Percentiles rank a stretch among this genome's conserved stretches.
Evolutionary conservation across 2,113 vertebrate genomes (phyloP).

Genomic region (Notarius lentiginosus): DNA sequence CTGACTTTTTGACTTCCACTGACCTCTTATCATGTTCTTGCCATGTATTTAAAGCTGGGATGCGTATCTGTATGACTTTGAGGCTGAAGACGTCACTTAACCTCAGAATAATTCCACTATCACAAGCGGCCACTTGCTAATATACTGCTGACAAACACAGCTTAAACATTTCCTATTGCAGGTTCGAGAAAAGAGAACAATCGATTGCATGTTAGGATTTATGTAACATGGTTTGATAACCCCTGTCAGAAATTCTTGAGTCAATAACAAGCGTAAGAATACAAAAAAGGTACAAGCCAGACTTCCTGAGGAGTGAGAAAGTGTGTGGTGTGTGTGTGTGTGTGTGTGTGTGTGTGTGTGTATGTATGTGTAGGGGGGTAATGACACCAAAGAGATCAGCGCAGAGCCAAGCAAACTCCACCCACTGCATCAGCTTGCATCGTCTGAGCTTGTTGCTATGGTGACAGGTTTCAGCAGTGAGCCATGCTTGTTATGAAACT

Average conservation of each 20-base stretch:
- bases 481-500: constrained; percentile 56
- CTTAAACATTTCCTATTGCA: not conserved
- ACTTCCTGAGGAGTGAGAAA: constrained; percentile 22
- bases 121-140: not conserved
- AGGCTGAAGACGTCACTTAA: not conserved
- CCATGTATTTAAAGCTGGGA: not conserved
- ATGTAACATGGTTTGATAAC: constrained; percentile 34
- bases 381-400: constrained; percentile 46
- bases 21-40: not conserved
- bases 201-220: constrained; percentile 29
- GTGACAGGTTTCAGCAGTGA: constrained; percentile 40
- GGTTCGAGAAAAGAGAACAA: constrained; percentile 15
- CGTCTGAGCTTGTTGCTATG: constrained; percentile 48
- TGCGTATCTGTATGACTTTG: not conserved
- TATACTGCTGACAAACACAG: not conserved
- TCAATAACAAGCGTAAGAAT: constrained; percentile 18
- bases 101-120: not conserved
- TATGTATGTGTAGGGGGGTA: constrained; percentile 30
- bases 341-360: constrained; percentile 10
- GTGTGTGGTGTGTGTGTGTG: too few species aligned
- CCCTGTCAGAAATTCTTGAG: constrained; percentile 22
- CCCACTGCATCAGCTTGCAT: constrained; percentile 47
- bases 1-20: not conserved
- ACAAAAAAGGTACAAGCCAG: constrained; percentile 17
- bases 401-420: constrained; percentile 46